A percentile compares a stretch with the other conserved stretches of the same genome.
Evolutionary conservation across 2,797 vertebrate genomes (phyloP).

Genomic region (Sebastes taczanowskii): DNA sequence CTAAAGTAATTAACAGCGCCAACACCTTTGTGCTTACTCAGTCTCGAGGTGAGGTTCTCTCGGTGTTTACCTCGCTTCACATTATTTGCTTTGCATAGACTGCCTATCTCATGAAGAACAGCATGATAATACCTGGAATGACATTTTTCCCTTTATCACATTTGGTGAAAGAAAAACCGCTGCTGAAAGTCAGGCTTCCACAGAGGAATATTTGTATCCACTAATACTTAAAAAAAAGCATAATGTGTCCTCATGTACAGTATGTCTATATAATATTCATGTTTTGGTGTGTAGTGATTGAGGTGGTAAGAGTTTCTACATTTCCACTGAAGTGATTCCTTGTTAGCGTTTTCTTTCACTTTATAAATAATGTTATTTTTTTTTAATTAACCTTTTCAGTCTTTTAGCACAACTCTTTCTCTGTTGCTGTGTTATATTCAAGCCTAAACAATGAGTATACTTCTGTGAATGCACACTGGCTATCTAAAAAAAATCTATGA

Average conservation of each 20-base stretch:
- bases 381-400: not conserved
- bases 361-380: not conserved
- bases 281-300: slow-evolving; percentile 34
- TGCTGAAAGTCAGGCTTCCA: slow-evolving; percentile 17
- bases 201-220: slow-evolving; percentile 42
- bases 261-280: not conserved
- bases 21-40: slow-evolving; percentile 71
- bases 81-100: slow-evolving; percentile 84
- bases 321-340: slow-evolving; percentile 24
- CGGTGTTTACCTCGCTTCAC: slow-evolving; percentile 68
- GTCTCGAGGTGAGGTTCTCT: slow-evolving; percentile 65
- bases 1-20: slow-evolving; percentile 66
- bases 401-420: not conserved
- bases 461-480: slow-evolving; percentile 23
- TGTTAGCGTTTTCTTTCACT: slow-evolving; percentile 15
- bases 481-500: slow-evolving; percentile 28
- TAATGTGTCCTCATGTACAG: slow-evolving; percentile 23
- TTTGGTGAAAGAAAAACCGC: slow-evolving; percentile 45
- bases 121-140: slow-evolving; percentile 74
- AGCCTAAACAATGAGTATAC: slow-evolving; percentile 19
- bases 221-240: slow-evolving; percentile 38
- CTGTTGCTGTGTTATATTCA: slow-evolving; percentile 23
- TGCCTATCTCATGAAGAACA: slow-evolving; percentile 67
- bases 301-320: slow-evolving; percentile 36
- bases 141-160: slow-evolving; percentile 50